phyloP scores from a whole-genome alignment of 2,797 vertebrate genomes.

The Sebastes wilsoni region DNA sequence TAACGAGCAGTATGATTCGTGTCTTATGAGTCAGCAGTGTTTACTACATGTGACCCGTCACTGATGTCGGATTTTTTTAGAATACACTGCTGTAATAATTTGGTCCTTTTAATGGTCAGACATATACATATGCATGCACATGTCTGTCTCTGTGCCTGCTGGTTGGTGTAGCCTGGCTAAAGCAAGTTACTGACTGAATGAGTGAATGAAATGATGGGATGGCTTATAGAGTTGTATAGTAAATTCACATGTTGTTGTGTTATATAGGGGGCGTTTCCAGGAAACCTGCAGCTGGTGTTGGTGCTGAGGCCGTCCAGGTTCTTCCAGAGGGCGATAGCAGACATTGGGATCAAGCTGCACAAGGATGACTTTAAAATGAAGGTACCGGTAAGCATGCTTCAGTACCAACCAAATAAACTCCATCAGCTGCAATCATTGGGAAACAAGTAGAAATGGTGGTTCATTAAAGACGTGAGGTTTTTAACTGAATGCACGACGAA shows the following conservation, averaged over 20 bases:
- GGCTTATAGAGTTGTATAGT: neutral
- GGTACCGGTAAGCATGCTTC: slow-evolving; percentile 90
- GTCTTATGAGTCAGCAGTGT: no score
- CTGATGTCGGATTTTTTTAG: neutral
- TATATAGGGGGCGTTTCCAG: slow-evolving; percentile 91
- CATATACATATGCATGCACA: neutral
- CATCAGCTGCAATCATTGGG: neutral
- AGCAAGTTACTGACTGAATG: neutral
- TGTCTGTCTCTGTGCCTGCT: neutral
- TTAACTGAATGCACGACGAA: no score
- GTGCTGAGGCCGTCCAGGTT: slow-evolving; percentile 91
- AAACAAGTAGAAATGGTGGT: neutral
- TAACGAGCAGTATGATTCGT: no score
- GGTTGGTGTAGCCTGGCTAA: neutral
- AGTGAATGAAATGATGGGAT: neutral
- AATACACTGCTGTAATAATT: neutral
- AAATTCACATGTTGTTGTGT: slow-evolving; percentile 13
- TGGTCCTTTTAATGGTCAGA: neutral
- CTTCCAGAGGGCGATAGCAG: slow-evolving; percentile 91
- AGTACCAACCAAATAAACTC: neutral
- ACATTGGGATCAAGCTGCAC: slow-evolving; percentile 92
- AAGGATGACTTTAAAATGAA: slow-evolving; percentile 98
- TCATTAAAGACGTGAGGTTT: no score
- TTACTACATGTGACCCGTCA: no score
- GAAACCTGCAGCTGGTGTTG: slow-evolving; percentile 93